phyloP scores from a whole-genome alignment of 2,888 invertebrate species.

The Diabrotica balteata region DNA sequence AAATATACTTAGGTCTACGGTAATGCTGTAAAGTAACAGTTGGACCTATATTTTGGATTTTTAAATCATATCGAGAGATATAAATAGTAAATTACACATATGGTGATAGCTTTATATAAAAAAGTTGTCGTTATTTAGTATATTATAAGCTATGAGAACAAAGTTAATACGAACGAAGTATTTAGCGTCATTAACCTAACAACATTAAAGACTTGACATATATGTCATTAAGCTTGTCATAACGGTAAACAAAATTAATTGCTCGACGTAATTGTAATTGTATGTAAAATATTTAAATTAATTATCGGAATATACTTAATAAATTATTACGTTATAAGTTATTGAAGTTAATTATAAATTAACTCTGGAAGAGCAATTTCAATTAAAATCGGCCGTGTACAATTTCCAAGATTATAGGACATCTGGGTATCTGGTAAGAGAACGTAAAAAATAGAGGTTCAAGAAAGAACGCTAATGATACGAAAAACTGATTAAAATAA shows the following conservation, averaged over 20 bases:
- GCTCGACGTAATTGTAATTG: slow-evolving; percentile 1
- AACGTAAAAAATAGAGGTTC: slow-evolving; percentile 26
- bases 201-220: neutral
- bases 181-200: no score
- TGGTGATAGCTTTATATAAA: no score
- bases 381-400: slow-evolving; percentile 34
- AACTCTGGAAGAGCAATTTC: slow-evolving; percentile 37
- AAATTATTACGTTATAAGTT: slow-evolving; percentile 35
- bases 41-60: no score
- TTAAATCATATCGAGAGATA: no score
- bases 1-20: no score
- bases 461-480: slow-evolving; percentile 35
- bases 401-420: slow-evolving; percentile 34
- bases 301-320: slow-evolving; percentile 30
- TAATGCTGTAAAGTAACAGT: no score
- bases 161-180: no score
- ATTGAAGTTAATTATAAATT: slow-evolving; percentile 36
- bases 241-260: no score
- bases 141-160: no score
- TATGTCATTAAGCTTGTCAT: slow-evolving; percentile 3
- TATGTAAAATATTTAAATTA: slow-evolving; percentile 7
- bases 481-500: slow-evolving; percentile 50
- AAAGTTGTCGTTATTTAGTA: no score
- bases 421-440: slow-evolving; percentile 30
- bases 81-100: no score